Base-by-base conservation (phyloP, 1,140 invertebrate species). In the Venturia canescens region DNA sequence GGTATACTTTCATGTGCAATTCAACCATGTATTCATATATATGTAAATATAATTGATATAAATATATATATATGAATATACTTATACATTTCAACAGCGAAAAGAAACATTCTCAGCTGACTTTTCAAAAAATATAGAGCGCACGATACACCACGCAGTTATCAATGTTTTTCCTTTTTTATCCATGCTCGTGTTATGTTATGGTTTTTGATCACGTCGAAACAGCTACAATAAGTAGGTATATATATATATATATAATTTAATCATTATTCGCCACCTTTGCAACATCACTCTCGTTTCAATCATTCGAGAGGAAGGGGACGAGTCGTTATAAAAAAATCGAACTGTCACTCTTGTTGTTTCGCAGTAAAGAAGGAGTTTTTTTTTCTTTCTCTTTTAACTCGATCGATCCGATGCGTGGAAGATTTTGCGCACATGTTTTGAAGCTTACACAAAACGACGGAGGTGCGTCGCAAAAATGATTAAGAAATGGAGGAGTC, bases 1-100 rank as follows among this genome's bases (percentile, higher is more conserved):
- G 79, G 80, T 83, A 84, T 86, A 84, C 84, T 86, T 86, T 86
- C 84, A 82, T 82, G 75, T 80, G 50, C 50, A n/a, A n/a, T n/a
- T n/a, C 50, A 53, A 53, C 3, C 15, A 53, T 6, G 15, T 53
- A 53, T 53, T 34, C 34, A 34, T 4, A 34, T 34, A 34, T 34
- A 34, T 34, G 34, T 34, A 34, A 34, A 34, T 34, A 34, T 34
- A 34, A 34, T 34, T 34, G 3, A 34, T 34, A 34, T 34, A 34
- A 4, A 34, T 34, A 34, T 34, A 34, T 34, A 34, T 34, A 3
- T 34, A 34, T 34, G 34, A 34, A 53, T 53, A 53, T 53, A 53
- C 15, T 3, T 16, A 16, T 53, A 18, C 15, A 53, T 53, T 18
- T 53, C 2, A 15, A 57, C 53, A 57, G 53, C 53, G 21, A 57